Conservation (phyloP, 2,888 invertebrate species). For the Noctua janthe region DNA sequence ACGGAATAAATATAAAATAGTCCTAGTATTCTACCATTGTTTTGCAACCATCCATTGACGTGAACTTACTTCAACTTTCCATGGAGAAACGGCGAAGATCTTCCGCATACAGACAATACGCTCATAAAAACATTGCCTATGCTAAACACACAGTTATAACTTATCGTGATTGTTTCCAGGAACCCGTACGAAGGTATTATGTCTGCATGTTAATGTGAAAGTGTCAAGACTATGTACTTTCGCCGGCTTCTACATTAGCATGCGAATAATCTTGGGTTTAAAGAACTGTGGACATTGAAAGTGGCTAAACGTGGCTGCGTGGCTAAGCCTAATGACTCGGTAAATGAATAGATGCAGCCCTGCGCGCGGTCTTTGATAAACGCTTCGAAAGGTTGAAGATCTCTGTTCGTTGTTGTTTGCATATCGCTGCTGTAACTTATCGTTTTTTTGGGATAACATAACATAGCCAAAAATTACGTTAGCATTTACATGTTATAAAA, state of each 20-base stretch:
- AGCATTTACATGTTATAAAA: neutral
- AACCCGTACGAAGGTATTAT: conserved; percentile 70
- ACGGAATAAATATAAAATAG: no score
- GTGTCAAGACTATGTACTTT: conserved; percentile 81
- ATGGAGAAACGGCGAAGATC: conserved; percentile 45
- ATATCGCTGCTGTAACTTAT: neutral
- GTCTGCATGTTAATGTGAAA: conserved; percentile 82
- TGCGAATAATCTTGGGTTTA: conserved; percentile 73
- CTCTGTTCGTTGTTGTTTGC: neutral
- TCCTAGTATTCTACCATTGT: conserved; percentile 1
- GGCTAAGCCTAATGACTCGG: conserved; percentile 40
- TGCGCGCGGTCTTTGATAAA: conserved; percentile 11
- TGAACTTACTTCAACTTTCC: conserved; percentile 14
- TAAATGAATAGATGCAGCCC: conserved; percentile 21
- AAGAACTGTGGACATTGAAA: conserved; percentile 58
- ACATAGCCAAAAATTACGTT: conserved; percentile 1
- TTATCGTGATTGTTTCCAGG: conserved; percentile 77
- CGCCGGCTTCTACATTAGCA: conserved; percentile 75
- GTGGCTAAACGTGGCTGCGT: conserved; percentile 38
- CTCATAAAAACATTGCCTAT: conserved; percentile 73
- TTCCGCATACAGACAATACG: conserved; percentile 66
- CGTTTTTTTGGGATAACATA: neutral
- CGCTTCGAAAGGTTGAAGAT: neutral
- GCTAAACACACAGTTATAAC: conserved; percentile 67
- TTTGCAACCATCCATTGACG: conserved; percentile 17